phyloP scores from a whole-genome alignment of 2,888 invertebrate species.

The Meiosimyza decipiens region DNA sequence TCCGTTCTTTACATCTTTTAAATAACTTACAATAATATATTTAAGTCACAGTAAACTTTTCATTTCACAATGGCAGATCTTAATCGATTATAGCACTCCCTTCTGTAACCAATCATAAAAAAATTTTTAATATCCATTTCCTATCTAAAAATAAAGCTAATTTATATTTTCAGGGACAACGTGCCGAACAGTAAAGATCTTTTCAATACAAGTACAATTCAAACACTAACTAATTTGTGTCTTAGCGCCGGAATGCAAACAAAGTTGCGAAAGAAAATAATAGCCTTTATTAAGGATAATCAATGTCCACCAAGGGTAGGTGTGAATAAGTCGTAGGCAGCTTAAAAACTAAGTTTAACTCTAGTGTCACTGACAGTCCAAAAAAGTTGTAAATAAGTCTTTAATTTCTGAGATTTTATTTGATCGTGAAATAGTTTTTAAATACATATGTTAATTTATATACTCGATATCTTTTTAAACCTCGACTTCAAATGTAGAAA shows the following conservation, averaged over 20 bases:
- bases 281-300: constrained; percentile 58
- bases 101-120: no score
- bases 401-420: neutral
- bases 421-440: no score
- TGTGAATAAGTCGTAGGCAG: neutral
- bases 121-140: neutral
- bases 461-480: no score
- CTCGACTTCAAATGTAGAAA: no score
- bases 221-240: constrained; percentile 59
- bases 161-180: constrained; percentile 53
- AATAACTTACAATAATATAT: no score
- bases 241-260: constrained; percentile 55
- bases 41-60: no score
- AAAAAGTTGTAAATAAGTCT: neutral
- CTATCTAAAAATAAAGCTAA: neutral
- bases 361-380: neutral
- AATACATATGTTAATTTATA: no score
- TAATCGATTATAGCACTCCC: no score
- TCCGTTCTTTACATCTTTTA: no score
- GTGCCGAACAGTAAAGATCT: constrained; percentile 57
- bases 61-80: no score
- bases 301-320: constrained; percentile 53
- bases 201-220: constrained; percentile 56
- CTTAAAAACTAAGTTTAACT: neutral
- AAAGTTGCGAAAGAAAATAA: constrained; percentile 55